phyloP scores from a whole-genome alignment of 2,888 invertebrate genomes.

The Thera obeliscata region DNA sequence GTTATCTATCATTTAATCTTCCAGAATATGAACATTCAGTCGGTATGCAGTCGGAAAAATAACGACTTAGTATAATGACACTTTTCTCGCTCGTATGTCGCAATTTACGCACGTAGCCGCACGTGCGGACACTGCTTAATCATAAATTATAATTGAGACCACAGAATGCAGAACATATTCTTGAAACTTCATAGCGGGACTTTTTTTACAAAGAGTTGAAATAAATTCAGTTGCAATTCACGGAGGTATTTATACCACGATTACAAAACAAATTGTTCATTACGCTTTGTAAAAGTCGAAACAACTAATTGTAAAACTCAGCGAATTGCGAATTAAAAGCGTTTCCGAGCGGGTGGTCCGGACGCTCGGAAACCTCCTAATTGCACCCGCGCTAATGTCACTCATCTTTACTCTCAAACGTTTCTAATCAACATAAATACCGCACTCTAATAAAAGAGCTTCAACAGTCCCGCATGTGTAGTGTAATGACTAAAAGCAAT shows the following conservation, averaged over 20 bases:
- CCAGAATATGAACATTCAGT: constrained; percentile 45
- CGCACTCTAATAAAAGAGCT: constrained; percentile 27
- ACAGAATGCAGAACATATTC: constrained; percentile 34
- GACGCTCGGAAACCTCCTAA: constrained; percentile 47
- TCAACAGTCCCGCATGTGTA: constrained; percentile 47
- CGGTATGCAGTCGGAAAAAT: constrained; percentile 7
- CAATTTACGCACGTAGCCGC: constrained; percentile 52
- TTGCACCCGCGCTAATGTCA: constrained; percentile 58
- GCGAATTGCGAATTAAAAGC: constrained; percentile 52
- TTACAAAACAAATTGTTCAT: constrained; percentile 4
- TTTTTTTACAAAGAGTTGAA: not conserved
- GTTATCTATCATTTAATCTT: constrained; percentile 58
- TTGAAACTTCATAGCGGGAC: constrained; percentile 14
- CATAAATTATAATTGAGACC: constrained; percentile 32
- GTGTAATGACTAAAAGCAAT: constrained; percentile 52
- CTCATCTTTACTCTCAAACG: constrained; percentile 52
- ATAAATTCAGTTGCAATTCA: not conserved
- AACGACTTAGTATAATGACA: constrained; percentile 33
- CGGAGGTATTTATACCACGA: constrained; percentile 2
- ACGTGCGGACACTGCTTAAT: constrained; percentile 49
- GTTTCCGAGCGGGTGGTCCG: constrained; percentile 49
- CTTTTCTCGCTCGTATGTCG: constrained; percentile 41
- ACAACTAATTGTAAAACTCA: constrained; percentile 18
- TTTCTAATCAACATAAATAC: constrained; percentile 59
- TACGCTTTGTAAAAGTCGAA: constrained; percentile 1